These are phyloP conservation scores for Zaprionus capensis DNA, from an alignment of 1,140 invertebrate species.

Conservation along the genomic window DNA sequence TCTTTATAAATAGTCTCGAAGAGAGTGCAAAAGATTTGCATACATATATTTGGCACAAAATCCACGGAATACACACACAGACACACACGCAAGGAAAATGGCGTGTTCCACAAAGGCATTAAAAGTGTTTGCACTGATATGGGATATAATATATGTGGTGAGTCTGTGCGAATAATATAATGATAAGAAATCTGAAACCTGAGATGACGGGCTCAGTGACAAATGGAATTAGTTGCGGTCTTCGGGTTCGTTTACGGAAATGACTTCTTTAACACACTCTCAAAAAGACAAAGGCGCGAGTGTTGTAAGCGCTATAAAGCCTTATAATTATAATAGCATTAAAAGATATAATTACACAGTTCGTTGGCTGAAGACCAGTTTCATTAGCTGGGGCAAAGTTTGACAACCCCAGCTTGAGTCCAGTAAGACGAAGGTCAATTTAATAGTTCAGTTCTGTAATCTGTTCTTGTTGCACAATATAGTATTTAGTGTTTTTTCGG, in stretches of 20 bases:
- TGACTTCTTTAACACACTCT: background rate
- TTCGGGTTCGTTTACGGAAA: conserved; percentile 21
- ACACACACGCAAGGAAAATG: conserved; percentile 50
- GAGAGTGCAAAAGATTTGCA: conserved; percentile 24
- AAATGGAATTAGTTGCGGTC: conserved; percentile 27
- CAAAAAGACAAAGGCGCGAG: background rate
- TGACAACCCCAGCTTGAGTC: conserved; percentile 1
- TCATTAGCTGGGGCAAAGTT: conserved; percentile 31
- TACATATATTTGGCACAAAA: conserved; percentile 28
- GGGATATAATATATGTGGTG: conserved; percentile 73
- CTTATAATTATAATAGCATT: conserved; percentile 51
- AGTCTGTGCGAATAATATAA: conserved; percentile 44
- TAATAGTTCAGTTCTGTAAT: background rate
- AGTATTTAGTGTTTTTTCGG: background rate
- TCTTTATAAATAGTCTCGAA: conserved; percentile 30
- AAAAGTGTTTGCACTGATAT: conserved; percentile 67
- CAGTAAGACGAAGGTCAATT: conserved; percentile 20
- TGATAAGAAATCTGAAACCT: conserved; percentile 24
- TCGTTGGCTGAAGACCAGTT: conserved; percentile 30
- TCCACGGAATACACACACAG: background rate
- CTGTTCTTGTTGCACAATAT: background rate
- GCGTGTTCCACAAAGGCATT: conserved; percentile 74
- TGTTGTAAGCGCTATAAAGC: conserved; percentile 32
- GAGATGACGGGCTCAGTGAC: background rate
- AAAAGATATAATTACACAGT: conserved; percentile 47